Conservation (phyloP, 2,113 vertebrate genomes). For the Cranoglanis bouderius region DNA sequence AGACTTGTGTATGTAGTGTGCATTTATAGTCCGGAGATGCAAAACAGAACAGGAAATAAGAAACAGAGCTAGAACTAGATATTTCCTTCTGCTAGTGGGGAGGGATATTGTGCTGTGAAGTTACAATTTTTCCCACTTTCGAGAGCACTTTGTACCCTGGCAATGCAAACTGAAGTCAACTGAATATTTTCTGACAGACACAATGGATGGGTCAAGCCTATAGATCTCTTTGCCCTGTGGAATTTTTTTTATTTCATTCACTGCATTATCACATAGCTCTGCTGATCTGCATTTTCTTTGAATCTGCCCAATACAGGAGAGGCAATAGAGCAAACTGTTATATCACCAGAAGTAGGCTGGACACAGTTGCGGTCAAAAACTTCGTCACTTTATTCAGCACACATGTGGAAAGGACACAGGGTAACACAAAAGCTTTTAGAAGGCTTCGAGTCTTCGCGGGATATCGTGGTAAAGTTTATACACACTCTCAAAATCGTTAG, state of each 20-base stretch:
- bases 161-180: slow-evolving; percentile 42
- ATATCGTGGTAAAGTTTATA: no score
- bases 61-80: neutral
- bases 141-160: slow-evolving; percentile 33
- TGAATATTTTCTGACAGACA: slow-evolving; percentile 35
- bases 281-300: neutral
- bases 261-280: neutral
- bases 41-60: neutral
- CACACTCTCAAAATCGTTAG: no score
- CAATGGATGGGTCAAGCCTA: neutral
- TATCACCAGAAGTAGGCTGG: no score
- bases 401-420: no score
- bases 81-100: neutral
- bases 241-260: slow-evolving; percentile 44
- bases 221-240: slow-evolving; percentile 31
- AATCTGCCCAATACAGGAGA: neutral
- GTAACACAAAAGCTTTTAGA: no score
- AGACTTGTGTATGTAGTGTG: neutral
- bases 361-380: no score
- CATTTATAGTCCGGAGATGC: neutral
- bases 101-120: neutral
- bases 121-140: neutral
- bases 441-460: no score
- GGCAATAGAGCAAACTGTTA: neutral
- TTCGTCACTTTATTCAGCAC: no score